Conservation (phyloP, 2,113 vertebrate species). For the Sus scrofa region T2T-Sscrofa CM000816.6:55164501-55165000, state of each 20-base stretch:
- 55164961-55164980: not conserved
- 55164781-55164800: constrained; percentile 87
- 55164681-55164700: constrained; percentile 87
- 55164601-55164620: constrained; percentile 88
- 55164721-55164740: constrained; percentile 88
- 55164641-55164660: constrained; percentile 90
- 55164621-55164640: constrained; percentile 89
- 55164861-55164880: constrained; percentile 70
- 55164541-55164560: constrained; percentile 84
- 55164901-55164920: constrained; percentile 50
- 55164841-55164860: constrained; percentile 75
- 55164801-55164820: constrained; percentile 86
- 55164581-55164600: constrained; percentile 87
- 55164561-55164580: constrained; percentile 88
- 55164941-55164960: not conserved
- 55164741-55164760: constrained; percentile 89
- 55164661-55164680: constrained; percentile 88
- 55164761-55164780: constrained; percentile 89
- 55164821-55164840: constrained; percentile 84
- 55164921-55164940: constrained; percentile 62
- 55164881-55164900: constrained; percentile 70
- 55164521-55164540: constrained; percentile 85
- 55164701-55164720: constrained; percentile 85
- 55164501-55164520: constrained; percentile 84
- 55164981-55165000: not conserved